Conservation (phyloP, 2,888 invertebrate genomes). For the Mythimna ferrago region DNA sequence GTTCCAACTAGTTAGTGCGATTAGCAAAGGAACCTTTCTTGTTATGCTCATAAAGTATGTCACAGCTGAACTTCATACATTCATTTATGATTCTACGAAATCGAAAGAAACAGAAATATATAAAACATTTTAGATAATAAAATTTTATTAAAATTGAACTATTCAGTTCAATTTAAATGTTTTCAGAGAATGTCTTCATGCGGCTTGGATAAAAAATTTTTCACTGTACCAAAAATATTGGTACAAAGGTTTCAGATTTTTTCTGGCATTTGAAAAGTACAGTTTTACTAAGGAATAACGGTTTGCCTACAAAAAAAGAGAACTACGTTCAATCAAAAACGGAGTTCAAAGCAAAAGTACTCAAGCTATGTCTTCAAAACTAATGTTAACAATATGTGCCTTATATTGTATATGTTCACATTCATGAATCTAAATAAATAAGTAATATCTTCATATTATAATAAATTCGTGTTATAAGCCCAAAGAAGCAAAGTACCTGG, state of each 20-base stretch:
- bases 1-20: conserved; percentile 43
- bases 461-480: not conserved
- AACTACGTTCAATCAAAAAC: conserved; percentile 22
- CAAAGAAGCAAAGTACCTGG: not conserved
- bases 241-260: conserved; percentile 20
- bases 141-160: not conserved
- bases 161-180: not conserved
- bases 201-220: conserved; percentile 2
- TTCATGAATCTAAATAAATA: not conserved
- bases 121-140: not conserved
- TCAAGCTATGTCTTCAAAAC: conserved; percentile 5
- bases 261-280: conserved; percentile 10
- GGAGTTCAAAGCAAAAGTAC: conserved; percentile 6
- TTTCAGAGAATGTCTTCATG: conserved; percentile 13
- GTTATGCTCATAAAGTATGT: conserved; percentile 29
- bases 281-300: conserved; percentile 14
- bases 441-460: not conserved
- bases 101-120: not conserved
- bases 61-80: not conserved
- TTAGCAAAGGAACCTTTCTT: conserved; percentile 44
- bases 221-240: conserved; percentile 2
- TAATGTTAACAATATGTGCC: not conserved
- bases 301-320: conserved; percentile 10
- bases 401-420: not conserved
- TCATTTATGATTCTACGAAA: not conserved